These are phyloP conservation scores for Oedothorax gibbosus DNA, from an alignment of 1,140 invertebrate genomes.

Conservation along the genomic window DNA sequence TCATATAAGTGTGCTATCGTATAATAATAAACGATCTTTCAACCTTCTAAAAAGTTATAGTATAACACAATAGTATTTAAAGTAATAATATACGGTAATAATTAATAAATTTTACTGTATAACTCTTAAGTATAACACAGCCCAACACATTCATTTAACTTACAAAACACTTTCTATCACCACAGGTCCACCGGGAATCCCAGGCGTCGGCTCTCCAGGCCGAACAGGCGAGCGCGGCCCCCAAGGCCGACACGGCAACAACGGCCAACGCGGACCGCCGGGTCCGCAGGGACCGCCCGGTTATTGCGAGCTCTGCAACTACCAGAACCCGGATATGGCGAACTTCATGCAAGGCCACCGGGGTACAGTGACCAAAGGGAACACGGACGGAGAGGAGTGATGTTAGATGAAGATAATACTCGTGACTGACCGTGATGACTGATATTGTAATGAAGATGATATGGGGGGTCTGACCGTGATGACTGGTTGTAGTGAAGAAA, in stretches of 20 bases:
- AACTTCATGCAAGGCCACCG: constrained; percentile 36
- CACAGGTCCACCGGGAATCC: constrained; percentile 74
- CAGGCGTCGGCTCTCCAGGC: constrained; percentile 74
- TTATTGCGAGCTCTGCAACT: constrained; percentile 72
- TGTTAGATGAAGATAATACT: constrained; percentile 24
- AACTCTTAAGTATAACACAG: too few species aligned
- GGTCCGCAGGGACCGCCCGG: constrained; percentile 69
- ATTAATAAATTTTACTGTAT: too few species aligned
- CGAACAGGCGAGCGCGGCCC: constrained; percentile 76
- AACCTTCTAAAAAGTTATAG: too few species aligned
- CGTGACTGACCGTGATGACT: constrained; percentile 7
- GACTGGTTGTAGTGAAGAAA: not conserved
- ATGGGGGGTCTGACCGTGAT: not conserved
- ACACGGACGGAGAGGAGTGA: constrained; percentile 38
- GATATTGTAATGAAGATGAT: constrained; percentile 12
- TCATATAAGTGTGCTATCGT: too few species aligned
- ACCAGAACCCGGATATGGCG: constrained; percentile 51
- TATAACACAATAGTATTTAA: too few species aligned
- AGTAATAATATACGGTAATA: too few species aligned
- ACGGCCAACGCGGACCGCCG: constrained; percentile 37
- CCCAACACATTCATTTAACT: too few species aligned
- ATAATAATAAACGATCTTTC: too few species aligned
- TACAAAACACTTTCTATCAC: constrained; percentile 9
- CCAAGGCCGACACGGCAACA: constrained; percentile 73
- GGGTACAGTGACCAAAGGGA: constrained; percentile 38